These are phyloP conservation scores for Athalia rosae DNA, from an alignment of 2,888 invertebrate genomes.

Conservation along the genomic window DNA sequence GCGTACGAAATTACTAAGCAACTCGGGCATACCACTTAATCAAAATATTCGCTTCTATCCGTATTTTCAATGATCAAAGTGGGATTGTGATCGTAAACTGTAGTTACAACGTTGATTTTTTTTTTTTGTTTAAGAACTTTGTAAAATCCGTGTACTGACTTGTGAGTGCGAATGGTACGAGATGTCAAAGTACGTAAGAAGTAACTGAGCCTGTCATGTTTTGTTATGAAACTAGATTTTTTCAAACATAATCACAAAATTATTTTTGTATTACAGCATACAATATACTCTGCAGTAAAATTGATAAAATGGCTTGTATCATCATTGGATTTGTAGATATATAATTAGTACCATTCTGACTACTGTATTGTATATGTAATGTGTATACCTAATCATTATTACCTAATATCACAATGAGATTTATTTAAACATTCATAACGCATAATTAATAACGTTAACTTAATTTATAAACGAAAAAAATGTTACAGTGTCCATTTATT, in stretches of 20 bases:
- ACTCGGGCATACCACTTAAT: background rate
- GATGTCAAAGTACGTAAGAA: too few species aligned
- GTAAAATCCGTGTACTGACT: too few species aligned
- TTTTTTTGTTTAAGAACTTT: too few species aligned
- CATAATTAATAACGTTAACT: conserved; percentile 26
- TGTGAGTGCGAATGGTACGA: too few species aligned
- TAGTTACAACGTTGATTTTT: too few species aligned
- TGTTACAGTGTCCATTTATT: conserved; percentile 32
- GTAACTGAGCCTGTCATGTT: too few species aligned
- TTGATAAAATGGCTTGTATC: background rate
- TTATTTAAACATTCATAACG: conserved; percentile 27
- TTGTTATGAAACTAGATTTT: too few species aligned
- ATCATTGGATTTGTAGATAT: conserved; percentile 24
- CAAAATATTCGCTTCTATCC: too few species aligned
- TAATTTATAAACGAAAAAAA: conserved; percentile 23
- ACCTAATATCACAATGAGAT: conserved; percentile 25
- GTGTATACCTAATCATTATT: background rate
- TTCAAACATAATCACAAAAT: too few species aligned
- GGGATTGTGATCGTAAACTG: too few species aligned
- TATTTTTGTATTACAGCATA: background rate
- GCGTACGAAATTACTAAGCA: background rate
- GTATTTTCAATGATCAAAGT: too few species aligned
- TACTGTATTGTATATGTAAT: conserved; percentile 26
- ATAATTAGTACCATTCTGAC: conserved; percentile 11
- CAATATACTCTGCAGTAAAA: background rate